Percentiles rank a stretch among this genome's conserved stretches.
Evolutionary conservation across 2,888 invertebrate genomes (phyloP).

Genomic region (Mesorhabditis spiculigera): DNA sequence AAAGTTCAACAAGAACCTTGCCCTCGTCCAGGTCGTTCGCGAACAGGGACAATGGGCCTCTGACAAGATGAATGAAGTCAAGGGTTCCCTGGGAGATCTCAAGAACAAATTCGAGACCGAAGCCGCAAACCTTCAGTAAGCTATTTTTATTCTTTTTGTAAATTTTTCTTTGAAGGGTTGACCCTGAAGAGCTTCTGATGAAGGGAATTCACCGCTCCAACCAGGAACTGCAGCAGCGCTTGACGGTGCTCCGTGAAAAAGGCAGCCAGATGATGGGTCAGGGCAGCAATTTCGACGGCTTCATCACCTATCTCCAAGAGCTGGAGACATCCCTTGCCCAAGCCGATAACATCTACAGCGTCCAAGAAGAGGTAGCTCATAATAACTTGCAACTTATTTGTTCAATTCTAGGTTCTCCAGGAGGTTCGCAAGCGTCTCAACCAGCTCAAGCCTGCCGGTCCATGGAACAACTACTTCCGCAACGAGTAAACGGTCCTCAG

Average conservation of each 20-base stretch:
- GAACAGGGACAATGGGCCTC: not conserved
- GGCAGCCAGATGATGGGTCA: not conserved
- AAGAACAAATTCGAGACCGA: not conserved
- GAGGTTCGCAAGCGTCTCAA: conserved; percentile 1
- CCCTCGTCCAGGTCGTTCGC: not conserved
- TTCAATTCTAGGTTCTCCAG: not conserved
- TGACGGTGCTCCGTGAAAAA: not conserved
- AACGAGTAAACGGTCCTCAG: no score
- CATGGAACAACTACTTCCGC: no score
- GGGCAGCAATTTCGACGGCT: not conserved
- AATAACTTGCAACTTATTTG: no score
- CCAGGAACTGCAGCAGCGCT: conserved; percentile 3
- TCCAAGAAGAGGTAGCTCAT: not conserved
- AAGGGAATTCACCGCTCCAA: not conserved
- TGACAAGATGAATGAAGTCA: not conserved
- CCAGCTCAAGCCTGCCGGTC: not conserved
- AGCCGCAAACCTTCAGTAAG: not conserved
- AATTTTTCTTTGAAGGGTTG: not conserved
- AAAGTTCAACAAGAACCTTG: conserved; percentile 1
- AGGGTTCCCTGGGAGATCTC: not conserved
- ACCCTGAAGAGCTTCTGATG: not conserved
- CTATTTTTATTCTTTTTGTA: not conserved
- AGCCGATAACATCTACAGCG: not conserved
- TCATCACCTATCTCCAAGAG: not conserved
- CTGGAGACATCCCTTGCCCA: not conserved